Conservation (phyloP, 2,113 vertebrate genomes). For the Aldabrachelys gigantea region DNA sequence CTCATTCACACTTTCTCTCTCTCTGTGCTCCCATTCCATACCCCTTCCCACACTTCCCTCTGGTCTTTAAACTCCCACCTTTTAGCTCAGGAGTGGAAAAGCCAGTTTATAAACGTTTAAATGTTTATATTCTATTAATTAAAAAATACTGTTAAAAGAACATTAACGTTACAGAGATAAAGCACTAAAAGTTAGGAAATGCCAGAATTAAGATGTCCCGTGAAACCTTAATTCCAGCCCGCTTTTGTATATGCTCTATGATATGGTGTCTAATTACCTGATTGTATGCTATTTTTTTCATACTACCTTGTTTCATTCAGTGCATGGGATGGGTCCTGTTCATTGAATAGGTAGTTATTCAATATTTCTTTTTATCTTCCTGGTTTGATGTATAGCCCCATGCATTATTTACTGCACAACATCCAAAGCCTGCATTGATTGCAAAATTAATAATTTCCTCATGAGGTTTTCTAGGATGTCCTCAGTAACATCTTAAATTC, state of each 20-base stretch:
- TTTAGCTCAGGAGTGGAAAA: slow-evolving; percentile 17
- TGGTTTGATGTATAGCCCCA: too few species aligned
- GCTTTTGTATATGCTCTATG: neutral
- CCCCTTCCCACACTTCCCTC: neutral
- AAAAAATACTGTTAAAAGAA: neutral
- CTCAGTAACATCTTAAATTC: neutral
- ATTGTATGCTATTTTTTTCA: too few species aligned
- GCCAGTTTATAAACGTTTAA: neutral
- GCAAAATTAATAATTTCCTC: neutral
- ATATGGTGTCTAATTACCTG: too few species aligned
- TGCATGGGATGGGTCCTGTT: neutral
- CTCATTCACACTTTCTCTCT: neutral
- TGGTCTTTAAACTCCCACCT: neutral
- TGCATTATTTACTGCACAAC: neutral
- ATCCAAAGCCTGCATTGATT: neutral
- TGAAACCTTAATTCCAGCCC: neutral
- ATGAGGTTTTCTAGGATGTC: neutral
- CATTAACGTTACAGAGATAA: neutral
- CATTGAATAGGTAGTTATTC: neutral
- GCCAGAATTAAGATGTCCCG: neutral
- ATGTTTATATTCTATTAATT: neutral
- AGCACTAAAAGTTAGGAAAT: neutral
- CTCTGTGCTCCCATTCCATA: neutral
- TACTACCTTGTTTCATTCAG: too few species aligned
- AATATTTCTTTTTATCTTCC: too few species aligned